Evolutionary conservation across 1,140 invertebrate species (phyloP), one percentile per base, ranked within the genome.

Genomic region (Latrodectus geometricus): DNA sequence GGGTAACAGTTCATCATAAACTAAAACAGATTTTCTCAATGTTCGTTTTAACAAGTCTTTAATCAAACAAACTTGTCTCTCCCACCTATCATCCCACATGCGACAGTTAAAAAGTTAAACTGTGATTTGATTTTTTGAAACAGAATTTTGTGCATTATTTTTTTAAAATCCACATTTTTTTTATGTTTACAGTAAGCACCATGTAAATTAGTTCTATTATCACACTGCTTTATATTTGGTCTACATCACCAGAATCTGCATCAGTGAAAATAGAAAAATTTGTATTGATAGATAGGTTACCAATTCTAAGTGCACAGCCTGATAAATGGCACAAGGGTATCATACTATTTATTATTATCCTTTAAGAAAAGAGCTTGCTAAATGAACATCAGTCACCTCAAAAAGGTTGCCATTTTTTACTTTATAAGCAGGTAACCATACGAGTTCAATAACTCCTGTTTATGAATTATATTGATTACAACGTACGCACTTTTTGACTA

Each of bases 301-400:
- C 48, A 73, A 0, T 3, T 82, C 79, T 7, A 72, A 65, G 66
- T 35, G 68, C 11, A 56, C n/a, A 48, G 23, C 50, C 8, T 15
- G 20, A 82, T 72, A 23, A 49, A 82, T 11, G 4, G 76, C 56
- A n/a, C 56, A 79, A 20, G 79, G 70, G 21, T 17, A 54, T 8
- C 52, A 14, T 8, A 50, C n/a, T 14, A 72, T 72, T 73, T 73
- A 17, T 21, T 15, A 8, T 48, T 21, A 72, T 81, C n/a, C 21
- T 72, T 56, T 9, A 81, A 15, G 49, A 80, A 80, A 11, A 69
- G 48, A 70, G 49, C 50, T 48, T 8, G 35, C 49, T 1, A 81
- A 17, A 56, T 70, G 48, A 35, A 35, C 54, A 12, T 12, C 68
- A 14, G 12, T 48, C 12, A 81, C 54, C n/a, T 81, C 68, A 72